Base-by-base conservation (phyloP, 2,797 vertebrate species). In the Buceros bicornis region DNA sequence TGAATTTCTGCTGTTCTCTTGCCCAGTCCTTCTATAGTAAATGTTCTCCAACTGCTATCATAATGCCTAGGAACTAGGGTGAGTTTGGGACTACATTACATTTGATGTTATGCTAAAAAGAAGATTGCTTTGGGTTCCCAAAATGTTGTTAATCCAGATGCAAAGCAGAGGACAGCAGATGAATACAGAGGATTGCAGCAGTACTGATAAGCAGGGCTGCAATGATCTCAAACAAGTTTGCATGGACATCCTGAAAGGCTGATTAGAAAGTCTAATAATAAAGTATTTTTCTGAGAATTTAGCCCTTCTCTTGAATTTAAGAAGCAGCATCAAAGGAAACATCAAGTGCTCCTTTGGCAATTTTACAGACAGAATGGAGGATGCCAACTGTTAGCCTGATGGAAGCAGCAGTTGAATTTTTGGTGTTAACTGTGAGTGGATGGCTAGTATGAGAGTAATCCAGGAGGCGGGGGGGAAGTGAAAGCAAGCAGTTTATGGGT, bases 381-480 rank as follows among this genome's bases (percentile, higher is more conserved):
- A 48, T 83, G 76, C 72, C 29, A 70, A 16, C 26, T 69, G 42
- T 72, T 69, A 16, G 47, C 1, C 1, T 77, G 62, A 57, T 92
- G 76, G 82, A 90, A 85, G 43, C 54, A 76, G 76, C 50, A 66
- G 22, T 45, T 82, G 65, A 87, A 21, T 14, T 73, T 80, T 50
- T 0, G 2, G 40, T 83, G 47, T 65, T 73, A 82, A 50, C 37
- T 70, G 33, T 42, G 47, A 86, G 53, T 13, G 13, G 60, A 31
- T 50, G 54, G 60, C 35, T 45, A 29, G 31, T n/a, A 56, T 48
- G 48, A 67, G 53, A 72, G 26, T 78, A 13, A 26, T 47, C 18
- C 0, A 0, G 8, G n/a, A 40, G 19, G 14, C 22, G 1, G 1
- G 3, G 15, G 43, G 37, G 53, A 42, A 65, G 29, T 43, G 67